A percentile compares a stretch with the other conserved stretches of the same genome.
These are phyloP conservation scores for Mobula hypostoma DNA, from an alignment of 2,113 vertebrate genomes.

Conservation along the genomic window DNA sequence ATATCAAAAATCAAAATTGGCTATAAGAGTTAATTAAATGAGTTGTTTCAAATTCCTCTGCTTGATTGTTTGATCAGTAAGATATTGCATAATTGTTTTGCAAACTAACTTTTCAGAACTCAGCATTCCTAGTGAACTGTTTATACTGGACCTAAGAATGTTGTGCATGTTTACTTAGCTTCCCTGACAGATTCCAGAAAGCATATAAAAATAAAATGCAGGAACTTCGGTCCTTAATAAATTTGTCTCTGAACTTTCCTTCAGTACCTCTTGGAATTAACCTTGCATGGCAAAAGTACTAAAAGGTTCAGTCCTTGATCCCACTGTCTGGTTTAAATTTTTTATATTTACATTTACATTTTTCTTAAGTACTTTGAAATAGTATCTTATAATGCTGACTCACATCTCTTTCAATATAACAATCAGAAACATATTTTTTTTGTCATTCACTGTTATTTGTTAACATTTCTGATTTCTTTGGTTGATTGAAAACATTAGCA, in stretches of 20 bases:
- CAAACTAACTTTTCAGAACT: not conserved
- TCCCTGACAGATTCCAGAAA: not conserved
- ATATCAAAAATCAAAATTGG: not conserved
- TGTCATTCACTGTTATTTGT: not conserved
- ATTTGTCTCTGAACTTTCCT: not conserved
- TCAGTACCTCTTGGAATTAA: not conserved
- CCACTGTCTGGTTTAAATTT: not conserved
- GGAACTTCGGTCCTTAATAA: not conserved
- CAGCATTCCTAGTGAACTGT: not conserved
- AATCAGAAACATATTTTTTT: not conserved
- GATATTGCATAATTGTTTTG: not conserved
- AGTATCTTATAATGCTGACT: not conserved
- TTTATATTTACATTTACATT: not conserved
- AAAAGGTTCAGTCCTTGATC: not conserved
- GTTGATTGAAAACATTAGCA: not conserved
- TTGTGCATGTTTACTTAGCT: not conserved
- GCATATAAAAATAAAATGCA: not conserved
- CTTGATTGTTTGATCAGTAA: not conserved
- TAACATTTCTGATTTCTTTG: not conserved
- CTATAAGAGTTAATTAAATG: not conserved
- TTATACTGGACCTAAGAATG: not conserved
- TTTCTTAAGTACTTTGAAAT: not conserved
- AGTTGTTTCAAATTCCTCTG: not conserved
- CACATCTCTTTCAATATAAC: no score
- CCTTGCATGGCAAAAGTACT: not conserved